phyloP scores from a whole-genome alignment of 1,140 invertebrate species.

The Antheraea pernyi region DNA sequence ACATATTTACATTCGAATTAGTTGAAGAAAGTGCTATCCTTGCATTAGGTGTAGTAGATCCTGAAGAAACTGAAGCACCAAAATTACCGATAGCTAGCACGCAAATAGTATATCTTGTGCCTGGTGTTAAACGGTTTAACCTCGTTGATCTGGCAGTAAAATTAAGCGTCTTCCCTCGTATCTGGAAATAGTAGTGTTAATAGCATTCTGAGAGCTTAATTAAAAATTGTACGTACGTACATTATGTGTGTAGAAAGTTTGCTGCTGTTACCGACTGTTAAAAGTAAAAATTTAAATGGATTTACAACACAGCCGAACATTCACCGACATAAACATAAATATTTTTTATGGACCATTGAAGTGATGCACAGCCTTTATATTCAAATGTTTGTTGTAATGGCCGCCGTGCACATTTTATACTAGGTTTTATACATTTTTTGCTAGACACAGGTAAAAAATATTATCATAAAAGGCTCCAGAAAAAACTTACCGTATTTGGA shows the following conservation, averaged over 20 bases:
- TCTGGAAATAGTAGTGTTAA: constrained; percentile 71
- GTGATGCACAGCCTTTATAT: constrained; percentile 73
- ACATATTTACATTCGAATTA: constrained; percentile 49
- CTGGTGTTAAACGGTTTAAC: constrained; percentile 86
- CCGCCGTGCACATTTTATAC: constrained; percentile 45
- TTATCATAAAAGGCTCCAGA: background rate
- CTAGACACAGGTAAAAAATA: constrained; percentile 26
- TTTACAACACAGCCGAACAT: constrained; percentile 58
- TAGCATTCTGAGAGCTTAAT: constrained; percentile 7
- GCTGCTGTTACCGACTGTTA: constrained; percentile 44
- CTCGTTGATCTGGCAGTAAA: constrained; percentile 85
- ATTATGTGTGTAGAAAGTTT: background rate
- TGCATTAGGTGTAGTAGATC: constrained; percentile 66
- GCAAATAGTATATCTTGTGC: constrained; percentile 91
- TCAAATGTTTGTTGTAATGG: constrained; percentile 72
- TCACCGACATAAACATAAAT: constrained; percentile 68
- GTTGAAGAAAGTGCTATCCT: constrained; percentile 76
- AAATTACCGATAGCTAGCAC: constrained; percentile 88
- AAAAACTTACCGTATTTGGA: constrained; percentile 56
- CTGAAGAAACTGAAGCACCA: constrained; percentile 75
- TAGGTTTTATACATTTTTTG: constrained; percentile 36
- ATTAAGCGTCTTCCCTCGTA: constrained; percentile 85
- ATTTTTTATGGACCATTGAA: constrained; percentile 76
- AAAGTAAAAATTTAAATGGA: constrained; percentile 66
- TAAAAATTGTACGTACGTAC: constrained; percentile 8